These are phyloP conservation scores for Crenichthys baileyi DNA, from an alignment of 2,797 vertebrate species.

Conservation along the genomic window DNA sequence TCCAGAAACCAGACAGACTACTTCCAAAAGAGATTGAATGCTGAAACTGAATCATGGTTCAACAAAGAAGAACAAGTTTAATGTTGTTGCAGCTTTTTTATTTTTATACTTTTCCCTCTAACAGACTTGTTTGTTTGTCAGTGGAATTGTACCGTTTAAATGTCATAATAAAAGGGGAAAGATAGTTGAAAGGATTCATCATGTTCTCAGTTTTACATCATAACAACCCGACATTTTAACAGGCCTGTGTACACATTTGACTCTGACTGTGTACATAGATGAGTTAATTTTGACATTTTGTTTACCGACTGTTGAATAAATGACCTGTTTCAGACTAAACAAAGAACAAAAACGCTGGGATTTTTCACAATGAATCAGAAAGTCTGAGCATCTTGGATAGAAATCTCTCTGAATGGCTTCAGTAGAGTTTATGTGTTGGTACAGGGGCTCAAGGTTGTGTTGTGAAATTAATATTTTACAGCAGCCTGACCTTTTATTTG, in stretches of 20 bases:
- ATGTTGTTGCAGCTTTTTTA: not conserved
- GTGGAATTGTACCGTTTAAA: not conserved
- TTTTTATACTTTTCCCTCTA: not conserved
- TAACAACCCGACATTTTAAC: not conserved
- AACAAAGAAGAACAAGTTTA: not conserved
- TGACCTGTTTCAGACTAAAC: not conserved
- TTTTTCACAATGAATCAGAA: not conserved
- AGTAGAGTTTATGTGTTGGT: not conserved
- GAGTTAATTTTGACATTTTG: not conserved
- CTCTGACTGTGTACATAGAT: not conserved
- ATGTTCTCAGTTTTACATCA: not conserved
- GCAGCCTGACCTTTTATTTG: conserved; percentile 11
- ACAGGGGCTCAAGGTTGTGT: not conserved
- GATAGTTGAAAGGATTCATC: not conserved
- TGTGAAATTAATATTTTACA: not conserved
- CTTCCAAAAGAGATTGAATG: not conserved
- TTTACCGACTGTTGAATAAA: not conserved
- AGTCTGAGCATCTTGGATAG: not conserved
- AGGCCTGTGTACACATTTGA: not conserved
- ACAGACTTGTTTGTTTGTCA: not conserved
- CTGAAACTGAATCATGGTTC: not conserved
- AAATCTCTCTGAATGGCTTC: not conserved
- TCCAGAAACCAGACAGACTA: not conserved
- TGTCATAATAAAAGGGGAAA: not conserved
- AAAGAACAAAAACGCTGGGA: no score